Evolutionary conservation across 1,140 invertebrate species (phyloP), one percentile per base, ranked within the genome.

Genomic region (Chelonus insularis): DNA sequence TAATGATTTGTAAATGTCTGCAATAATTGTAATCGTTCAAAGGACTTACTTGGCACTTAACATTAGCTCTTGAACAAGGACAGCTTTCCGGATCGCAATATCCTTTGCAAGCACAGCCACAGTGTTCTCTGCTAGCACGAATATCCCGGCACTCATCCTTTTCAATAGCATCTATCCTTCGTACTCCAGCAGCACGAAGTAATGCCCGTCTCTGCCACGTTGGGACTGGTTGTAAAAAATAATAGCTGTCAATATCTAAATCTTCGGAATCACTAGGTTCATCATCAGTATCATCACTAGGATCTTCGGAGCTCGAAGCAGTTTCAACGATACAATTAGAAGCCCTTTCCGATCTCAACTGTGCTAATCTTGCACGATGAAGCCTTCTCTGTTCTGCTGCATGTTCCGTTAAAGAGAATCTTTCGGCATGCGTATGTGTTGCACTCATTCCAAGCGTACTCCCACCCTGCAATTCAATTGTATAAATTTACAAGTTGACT

Each of bases 371-470:
- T 64, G 91, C 89, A 29, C 91, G 86, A 79, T 97, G 95, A 6
- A 94, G 81, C 64, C 92, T 82, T 51, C 93, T 86, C 78, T 96
- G 91, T 79, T 97, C 94, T 7, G 90, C 83, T 0, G 92, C 91
- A 80, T 97, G 94, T 77, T 97, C 90, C 4, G 86, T 75, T 57
- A 97, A 72, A 7, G 91, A 86, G 74, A 91, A 92, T 54, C 88
- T 86, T 70, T 91, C 86, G 39, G 87, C 84, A 72, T 92, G 88
- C 5, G 87, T 87, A 73, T 98, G 96, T 58, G 88, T 86, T 60
- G 89, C 87, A 52, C 89, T 90, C 96, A 98, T 98, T n/a, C 96
- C 96, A 54, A 98, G 83, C 7, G 96, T 98, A 34, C 94, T 96
- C 21, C 96, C 96, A 34, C 96, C 96, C 84, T 89, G 73, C 23